Base-by-base conservation (phyloP, 1,140 invertebrate species). In the Carcinoscorpius rotundicauda region DNA sequence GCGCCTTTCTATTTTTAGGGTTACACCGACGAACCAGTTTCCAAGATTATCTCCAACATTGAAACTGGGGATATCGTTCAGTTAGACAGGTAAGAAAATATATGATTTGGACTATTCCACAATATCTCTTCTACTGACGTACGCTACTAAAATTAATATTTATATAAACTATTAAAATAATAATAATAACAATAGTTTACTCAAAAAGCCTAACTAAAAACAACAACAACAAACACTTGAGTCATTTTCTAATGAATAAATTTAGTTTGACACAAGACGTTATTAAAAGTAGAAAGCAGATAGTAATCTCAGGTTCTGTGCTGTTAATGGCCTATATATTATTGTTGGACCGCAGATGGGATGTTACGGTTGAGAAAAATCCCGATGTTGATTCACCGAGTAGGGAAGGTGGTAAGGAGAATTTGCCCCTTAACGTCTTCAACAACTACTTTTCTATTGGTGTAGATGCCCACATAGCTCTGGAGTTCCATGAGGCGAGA, bases 361-460 rank as follows among this genome's bases (percentile, higher is more conserved):
- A 91, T 71, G 76, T 97, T 56, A 83, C 85, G 6, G 91, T 97
- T 3, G 85, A 87, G 69, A 86, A 85, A 52, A 97, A 97, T 74
- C 79, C 82, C 0, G 82, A 86, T 4, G 82, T 80, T 2, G 77
- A 81, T 51, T 5, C 51, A 3, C 58, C 55, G 8, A 51, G 51
- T 56, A 52, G 57, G 48, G 49, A 64, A 51, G 53, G 64, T 64
- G 57, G 65, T 59, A 61, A 61, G 50, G 69, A 75, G 49, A 51
- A 87, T 68, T 80, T 98, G 53, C 94, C 95, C 3, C 79, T 98
- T 48, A 95, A 93, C 76, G 93, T 98, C 52, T 91, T 98, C 73
- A 98, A 98, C 78, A 98, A 98, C 79, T 99, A 99, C 78, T 99
- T 94, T 78, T 96, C 92, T 9, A 85, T 99, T 62, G 96, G 96